Conservation (phyloP, 2,797 vertebrate species). For the Sebastes cheni region DNA sequence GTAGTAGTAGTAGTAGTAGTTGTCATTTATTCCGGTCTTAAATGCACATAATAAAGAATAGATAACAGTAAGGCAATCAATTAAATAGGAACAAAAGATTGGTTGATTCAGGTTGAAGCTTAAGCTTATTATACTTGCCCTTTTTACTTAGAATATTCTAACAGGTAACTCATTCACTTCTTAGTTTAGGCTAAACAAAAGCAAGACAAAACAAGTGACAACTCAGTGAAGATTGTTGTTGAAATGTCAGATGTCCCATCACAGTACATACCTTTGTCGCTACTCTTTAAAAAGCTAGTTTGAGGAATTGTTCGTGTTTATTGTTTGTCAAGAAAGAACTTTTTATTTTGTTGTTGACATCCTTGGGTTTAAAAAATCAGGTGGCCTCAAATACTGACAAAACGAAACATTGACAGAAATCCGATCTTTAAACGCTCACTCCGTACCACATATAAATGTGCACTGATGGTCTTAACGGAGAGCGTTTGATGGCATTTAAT, state of each 20-base stretch:
- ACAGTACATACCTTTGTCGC: neutral
- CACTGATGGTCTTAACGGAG: constrained; percentile 19
- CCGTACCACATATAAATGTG: constrained; percentile 1
- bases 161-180: too few relatives aligned
- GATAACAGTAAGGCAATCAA: too few relatives aligned
- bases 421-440: neutral
- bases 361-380: neutral
- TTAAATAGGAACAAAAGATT: too few relatives aligned
- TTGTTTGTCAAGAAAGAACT: neutral
- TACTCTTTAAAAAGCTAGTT: neutral
- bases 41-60: too few relatives aligned
- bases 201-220: too few relatives aligned
- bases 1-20: too few relatives aligned
- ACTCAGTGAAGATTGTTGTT: neutral
- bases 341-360: neutral
- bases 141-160: too few relatives aligned
- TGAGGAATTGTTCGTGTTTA: neutral
- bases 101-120: too few relatives aligned
- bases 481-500: constrained; percentile 44
- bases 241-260: neutral
- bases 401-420: neutral
- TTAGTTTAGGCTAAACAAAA: too few relatives aligned
- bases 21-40: too few relatives aligned
- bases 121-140: too few relatives aligned
- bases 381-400: neutral